Conservation (phyloP, 2,888 invertebrate genomes). For the Lysandra bellargus region DNA sequence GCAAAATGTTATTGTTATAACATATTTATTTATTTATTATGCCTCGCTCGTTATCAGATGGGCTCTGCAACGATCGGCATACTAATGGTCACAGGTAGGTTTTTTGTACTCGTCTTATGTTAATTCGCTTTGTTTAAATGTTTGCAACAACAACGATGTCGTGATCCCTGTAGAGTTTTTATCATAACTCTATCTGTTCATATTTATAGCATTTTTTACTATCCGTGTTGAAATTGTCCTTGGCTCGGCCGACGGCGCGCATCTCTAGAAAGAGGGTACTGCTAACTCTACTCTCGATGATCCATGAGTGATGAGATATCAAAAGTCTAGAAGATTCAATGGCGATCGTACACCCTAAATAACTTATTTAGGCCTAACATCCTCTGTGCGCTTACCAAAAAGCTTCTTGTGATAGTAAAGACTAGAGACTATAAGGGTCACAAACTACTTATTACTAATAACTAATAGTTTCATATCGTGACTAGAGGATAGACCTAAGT, state of each 20-base stretch:
- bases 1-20: neutral
- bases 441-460: no score
- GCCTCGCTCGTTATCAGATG: neutral
- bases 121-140: slow-evolving; percentile 22
- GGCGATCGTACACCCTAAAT: no score
- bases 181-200: neutral
- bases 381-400: no score
- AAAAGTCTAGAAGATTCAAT: no score
- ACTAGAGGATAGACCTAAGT: no score
- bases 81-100: slow-evolving; percentile 15
- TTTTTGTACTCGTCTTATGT: slow-evolving; percentile 5
- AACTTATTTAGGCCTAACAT: no score
- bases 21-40: slow-evolving; percentile 21
- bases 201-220: slow-evolving; percentile 2
- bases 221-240: neutral
- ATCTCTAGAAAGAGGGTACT: no score
- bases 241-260: neutral
- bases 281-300: no score
- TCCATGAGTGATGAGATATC: no score
- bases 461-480: no score
- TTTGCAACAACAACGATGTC: slow-evolving; percentile 16
- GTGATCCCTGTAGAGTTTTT: slow-evolving; percentile 4
- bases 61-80: neutral
- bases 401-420: no score
- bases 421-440: no score